These are phyloP conservation scores for Pollenia griseotomentosa DNA, from an alignment of 2,888 invertebrate species.

Conservation along the genomic window DNA sequence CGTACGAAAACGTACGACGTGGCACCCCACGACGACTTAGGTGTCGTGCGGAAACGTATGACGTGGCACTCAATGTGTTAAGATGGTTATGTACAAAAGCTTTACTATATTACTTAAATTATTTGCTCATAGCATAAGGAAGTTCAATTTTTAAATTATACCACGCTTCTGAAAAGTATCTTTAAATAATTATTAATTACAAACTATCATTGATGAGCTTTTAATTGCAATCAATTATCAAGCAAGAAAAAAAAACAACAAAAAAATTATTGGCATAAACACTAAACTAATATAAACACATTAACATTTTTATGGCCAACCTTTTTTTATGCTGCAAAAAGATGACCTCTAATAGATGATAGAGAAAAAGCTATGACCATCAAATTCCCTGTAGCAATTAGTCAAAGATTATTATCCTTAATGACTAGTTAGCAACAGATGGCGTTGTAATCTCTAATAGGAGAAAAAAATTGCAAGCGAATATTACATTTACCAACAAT, in stretches of 20 bases:
- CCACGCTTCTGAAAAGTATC: no score
- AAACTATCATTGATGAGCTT: constrained; percentile 23
- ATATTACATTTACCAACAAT: constrained; percentile 18
- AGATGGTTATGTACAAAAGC: neutral
- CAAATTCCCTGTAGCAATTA: constrained; percentile 35
- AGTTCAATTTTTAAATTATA: no score
- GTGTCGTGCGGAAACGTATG: no score
- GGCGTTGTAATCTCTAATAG: constrained; percentile 17
- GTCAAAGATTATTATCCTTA: constrained; percentile 17
- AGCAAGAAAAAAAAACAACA: neutral
- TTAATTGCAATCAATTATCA: constrained; percentile 19
- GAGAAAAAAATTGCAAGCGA: neutral
- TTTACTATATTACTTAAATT: neutral
- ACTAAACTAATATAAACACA: constrained; percentile 30
- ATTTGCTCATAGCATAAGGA: no score
- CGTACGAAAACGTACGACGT: no score
- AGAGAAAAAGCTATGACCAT: neutral
- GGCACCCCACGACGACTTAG: no score
- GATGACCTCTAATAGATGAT: constrained; percentile 11
- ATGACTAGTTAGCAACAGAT: constrained; percentile 54
- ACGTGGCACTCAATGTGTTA: no score
- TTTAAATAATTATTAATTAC: neutral
- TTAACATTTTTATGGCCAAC: constrained; percentile 9
- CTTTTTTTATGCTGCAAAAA: constrained; percentile 1
- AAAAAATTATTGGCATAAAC: neutral